Percentiles rank a stretch among this genome's conserved stretches.
phyloP scores from a whole-genome alignment of 2,113 vertebrate genomes.

The Otolemur garnettii region DNA sequence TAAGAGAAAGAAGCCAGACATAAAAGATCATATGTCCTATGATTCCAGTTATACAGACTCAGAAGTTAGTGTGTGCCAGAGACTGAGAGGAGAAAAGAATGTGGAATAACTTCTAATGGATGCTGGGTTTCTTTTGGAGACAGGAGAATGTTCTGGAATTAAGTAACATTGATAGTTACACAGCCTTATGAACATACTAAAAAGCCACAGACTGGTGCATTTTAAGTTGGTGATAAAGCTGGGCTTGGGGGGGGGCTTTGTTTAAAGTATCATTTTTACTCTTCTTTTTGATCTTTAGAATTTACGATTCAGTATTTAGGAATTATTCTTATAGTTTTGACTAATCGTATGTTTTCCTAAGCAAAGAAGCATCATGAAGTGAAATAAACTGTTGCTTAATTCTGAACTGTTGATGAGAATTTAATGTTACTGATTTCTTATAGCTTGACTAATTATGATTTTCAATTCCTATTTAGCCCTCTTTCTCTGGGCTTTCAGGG shows the following conservation, averaged over 20 bases:
- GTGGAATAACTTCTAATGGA: not conserved
- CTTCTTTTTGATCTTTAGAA: not conserved
- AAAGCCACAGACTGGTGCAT: not conserved
- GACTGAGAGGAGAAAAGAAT: not conserved
- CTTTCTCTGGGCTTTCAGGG: not conserved
- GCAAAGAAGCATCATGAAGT: not conserved
- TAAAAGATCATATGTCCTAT: not conserved
- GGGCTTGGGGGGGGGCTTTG: not conserved
- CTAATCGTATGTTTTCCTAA: not conserved
- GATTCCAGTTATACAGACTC: not conserved
- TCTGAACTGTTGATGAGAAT: not conserved
- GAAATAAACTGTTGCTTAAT: not conserved
- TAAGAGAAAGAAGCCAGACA: not conserved
- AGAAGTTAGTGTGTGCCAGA: not conserved
- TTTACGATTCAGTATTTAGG: not conserved
- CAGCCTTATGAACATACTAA: not conserved
- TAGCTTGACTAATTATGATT: not conserved
- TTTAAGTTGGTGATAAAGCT: conserved; percentile 15
- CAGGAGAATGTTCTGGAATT: conserved; percentile 13
- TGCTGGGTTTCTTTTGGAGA: not conserved
- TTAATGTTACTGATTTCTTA: conserved; percentile 30
- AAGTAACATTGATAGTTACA: not conserved
- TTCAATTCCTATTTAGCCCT: not conserved
- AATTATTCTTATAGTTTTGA: not conserved
- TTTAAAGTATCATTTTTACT: conserved; percentile 16